Base-by-base conservation (phyloP, 2,888 invertebrate genomes). In the Gymnosoma rotundatum region DNA sequence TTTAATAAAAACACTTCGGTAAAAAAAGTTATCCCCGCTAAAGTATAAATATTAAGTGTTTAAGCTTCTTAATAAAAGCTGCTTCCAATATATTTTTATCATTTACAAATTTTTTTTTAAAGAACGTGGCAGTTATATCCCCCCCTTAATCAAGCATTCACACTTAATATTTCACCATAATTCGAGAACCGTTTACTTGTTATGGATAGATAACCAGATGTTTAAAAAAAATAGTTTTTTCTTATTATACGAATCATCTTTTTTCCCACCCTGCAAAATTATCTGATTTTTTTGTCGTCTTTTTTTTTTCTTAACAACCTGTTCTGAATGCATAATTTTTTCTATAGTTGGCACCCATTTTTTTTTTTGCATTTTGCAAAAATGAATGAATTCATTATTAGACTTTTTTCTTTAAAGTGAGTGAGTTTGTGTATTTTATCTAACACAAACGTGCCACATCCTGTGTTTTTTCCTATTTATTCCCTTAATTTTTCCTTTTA, bases 371-470 rank as follows among this genome's bases (percentile, higher is more conserved):
- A 66, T 66, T 78, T 78, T 61, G 18, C 18, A 73, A 70, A 70
- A 78, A 74, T 79, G 70, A 83, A 78, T 78, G 83, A 83, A 83
- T 78, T 78, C 78, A 78, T 83, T 78, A 83, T 78, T 78, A 70
- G 64, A 78, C 63, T 78, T 67, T 72, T 67, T 72, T 73, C 10
- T 10, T 18, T 38, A 52, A 7, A 64, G 38, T 64, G 21, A 48
- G 58, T 45, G 9, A 16, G 25, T 21, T 0, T 66, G 36, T 81
- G 45, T 67, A 45, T 66, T 70, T 63, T 70, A 70, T 79, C 60
- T 69, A 70, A 79, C 21, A 83, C 69, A 83, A 83, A 74, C 74
- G 74, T 63, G 70, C 56, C 58, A 56, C n/a, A 70, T 81, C 69
- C 75, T 70, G 81, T 70, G 8, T 54, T 63, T 38, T 36, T 42